A percentile compares a stretch with the other conserved stretches of the same genome.
phyloP scores from a whole-genome alignment of 2,888 invertebrate species.

The Noctua janthe region DNA sequence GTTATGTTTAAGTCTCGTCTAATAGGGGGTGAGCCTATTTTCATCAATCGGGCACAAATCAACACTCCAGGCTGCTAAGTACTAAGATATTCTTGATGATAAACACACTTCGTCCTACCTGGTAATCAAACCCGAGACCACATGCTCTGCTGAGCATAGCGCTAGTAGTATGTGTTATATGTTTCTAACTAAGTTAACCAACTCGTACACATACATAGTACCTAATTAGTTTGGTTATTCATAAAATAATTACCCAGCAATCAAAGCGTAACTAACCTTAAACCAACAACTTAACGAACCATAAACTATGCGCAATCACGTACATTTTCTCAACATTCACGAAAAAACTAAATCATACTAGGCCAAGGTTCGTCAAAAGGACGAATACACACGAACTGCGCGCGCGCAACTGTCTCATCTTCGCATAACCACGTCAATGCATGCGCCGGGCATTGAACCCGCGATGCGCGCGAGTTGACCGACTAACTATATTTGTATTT shows the following conservation, averaged over 20 bases:
- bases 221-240: neutral
- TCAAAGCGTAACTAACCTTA: slow-evolving; percentile 18
- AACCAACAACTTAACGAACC: slow-evolving; percentile 18
- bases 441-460: slow-evolving; percentile 60
- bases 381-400: slow-evolving; percentile 29
- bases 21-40: neutral
- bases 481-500: slow-evolving; percentile 66
- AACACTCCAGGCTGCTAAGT: neutral
- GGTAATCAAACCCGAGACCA: neutral
- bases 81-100: neutral
- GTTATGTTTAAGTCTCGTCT: neutral
- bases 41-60: neutral
- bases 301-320: slow-evolving; percentile 27
- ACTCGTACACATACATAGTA: neutral
- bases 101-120: neutral
- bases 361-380: slow-evolving; percentile 48
- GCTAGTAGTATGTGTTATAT: neutral
- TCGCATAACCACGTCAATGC: slow-evolving; percentile 43
- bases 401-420: slow-evolving; percentile 42
- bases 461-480: slow-evolving; percentile 63
- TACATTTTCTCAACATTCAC: slow-evolving; percentile 24
- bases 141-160: neutral
- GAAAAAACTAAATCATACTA: slow-evolving; percentile 28
- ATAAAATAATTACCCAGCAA: neutral
- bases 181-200: neutral